Evolutionary conservation across 2,888 invertebrate species (phyloP).

Genomic region (Itoplectis maculator): DNA sequence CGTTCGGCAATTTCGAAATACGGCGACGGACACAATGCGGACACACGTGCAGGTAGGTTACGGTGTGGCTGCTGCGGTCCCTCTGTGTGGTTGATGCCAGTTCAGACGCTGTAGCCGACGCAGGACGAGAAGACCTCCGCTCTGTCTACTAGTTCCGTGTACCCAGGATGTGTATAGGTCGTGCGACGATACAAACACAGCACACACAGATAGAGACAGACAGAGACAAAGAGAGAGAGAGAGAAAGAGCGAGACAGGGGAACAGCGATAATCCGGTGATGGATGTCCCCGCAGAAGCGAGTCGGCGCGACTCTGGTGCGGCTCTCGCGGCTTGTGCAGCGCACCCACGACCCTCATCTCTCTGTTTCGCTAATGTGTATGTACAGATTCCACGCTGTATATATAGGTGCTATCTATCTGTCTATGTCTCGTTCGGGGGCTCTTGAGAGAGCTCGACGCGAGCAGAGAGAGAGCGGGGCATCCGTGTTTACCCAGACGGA

Average conservation of each 20-base stretch:
- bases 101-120: background rate
- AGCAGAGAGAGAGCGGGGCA: no score
- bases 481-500: slow-evolving; percentile 83
- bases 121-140: slow-evolving; percentile 14
- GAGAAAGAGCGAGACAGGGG: slow-evolving; percentile 23
- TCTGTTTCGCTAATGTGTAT: slow-evolving; percentile 21
- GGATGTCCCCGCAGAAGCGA: slow-evolving; percentile 76
- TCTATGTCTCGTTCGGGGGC: slow-evolving; percentile 61
- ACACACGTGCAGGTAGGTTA: slow-evolving; percentile 24
- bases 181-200: slow-evolving; percentile 24
- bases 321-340: slow-evolving; percentile 38
- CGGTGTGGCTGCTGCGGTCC: no score
- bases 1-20: no score
- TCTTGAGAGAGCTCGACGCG: slow-evolving; percentile 59
- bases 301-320: slow-evolving; percentile 36
- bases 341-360: slow-evolving; percentile 40
- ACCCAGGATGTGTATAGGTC: slow-evolving; percentile 26
- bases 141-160: slow-evolving; percentile 42
- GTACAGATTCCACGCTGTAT: background rate
- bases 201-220: no score
- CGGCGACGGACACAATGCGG: slow-evolving; percentile 14
- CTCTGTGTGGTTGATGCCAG: background rate
- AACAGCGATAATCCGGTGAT: slow-evolving; percentile 81
- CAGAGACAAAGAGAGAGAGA: no score
- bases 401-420: slow-evolving; percentile 15